Evolutionary conservation across 2,113 vertebrate genomes (phyloP).

Genomic region (Acanthisitta chloris): DNA sequence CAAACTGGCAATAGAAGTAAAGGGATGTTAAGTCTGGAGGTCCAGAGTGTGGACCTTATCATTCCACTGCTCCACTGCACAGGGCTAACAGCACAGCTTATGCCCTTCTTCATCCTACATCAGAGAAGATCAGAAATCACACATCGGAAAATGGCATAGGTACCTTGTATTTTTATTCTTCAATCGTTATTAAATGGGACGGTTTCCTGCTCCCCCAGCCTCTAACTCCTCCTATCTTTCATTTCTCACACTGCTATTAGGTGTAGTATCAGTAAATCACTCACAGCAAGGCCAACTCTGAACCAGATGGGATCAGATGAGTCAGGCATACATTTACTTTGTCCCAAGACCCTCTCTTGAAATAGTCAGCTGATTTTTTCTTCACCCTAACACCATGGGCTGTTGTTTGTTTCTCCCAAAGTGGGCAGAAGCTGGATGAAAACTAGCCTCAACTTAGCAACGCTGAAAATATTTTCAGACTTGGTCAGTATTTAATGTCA

Average conservation of each 20-base stretch:
- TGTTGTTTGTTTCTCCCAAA: neutral
- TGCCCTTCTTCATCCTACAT: neutral
- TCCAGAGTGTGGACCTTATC: neutral
- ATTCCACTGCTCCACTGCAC: fast-evolving
- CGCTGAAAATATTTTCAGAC: neutral
- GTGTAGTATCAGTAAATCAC: neutral
- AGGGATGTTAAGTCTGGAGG: neutral
- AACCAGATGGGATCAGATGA: neutral
- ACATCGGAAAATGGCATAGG: neutral
- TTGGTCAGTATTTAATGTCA: neutral
- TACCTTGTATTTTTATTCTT: neutral
- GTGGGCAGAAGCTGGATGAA: neutral
- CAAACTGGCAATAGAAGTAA: neutral
- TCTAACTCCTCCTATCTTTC: neutral
- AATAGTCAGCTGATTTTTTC: neutral
- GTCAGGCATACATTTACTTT: neutral
- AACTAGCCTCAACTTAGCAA: neutral
- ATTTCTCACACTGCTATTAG: neutral
- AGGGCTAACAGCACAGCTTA: neutral
- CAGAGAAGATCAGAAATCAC: neutral
- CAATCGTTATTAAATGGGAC: neutral
- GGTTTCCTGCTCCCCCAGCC: neutral
- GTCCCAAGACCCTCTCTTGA: neutral
- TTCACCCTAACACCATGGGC: neutral
- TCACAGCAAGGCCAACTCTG: neutral